These are phyloP conservation scores for Danionella dracula DNA, from an alignment of 2,797 vertebrate genomes.

Conservation along the genomic window DNA sequence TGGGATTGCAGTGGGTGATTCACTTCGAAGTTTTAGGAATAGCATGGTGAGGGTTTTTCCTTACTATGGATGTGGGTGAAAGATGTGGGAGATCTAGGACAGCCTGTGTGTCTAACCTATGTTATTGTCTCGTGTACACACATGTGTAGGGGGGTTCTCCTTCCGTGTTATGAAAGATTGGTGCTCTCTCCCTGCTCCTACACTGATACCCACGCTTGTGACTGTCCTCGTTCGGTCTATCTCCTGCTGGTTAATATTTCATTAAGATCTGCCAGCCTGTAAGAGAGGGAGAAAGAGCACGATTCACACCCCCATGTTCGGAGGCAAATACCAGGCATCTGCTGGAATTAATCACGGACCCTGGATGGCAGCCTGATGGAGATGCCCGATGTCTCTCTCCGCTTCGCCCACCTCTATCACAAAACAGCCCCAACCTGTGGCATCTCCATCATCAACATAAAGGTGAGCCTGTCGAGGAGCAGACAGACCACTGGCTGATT, in stretches of 20 bases:
- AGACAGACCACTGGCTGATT: slow-evolving; percentile 17
- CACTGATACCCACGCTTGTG: slow-evolving; percentile 47
- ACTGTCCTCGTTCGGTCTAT: slow-evolving; percentile 44
- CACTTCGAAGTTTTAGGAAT: slow-evolving; percentile 2
- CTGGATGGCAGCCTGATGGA: slow-evolving; percentile 52
- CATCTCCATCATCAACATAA: slow-evolving; percentile 59
- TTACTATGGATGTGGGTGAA: slow-evolving; percentile 22
- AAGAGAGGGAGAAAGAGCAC: slow-evolving; percentile 42
- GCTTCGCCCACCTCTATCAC: slow-evolving; percentile 49
- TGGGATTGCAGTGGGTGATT: slow-evolving; percentile 6
- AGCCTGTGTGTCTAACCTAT: slow-evolving; percentile 41
- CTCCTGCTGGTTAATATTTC: slow-evolving; percentile 65
- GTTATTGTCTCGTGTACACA: slow-evolving; percentile 25
- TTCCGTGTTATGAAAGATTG: slow-evolving; percentile 43
- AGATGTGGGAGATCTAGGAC: slow-evolving; percentile 35
- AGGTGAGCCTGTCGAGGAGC: slow-evolving; percentile 56
- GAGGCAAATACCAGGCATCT: slow-evolving; percentile 64
- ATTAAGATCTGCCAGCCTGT: slow-evolving; percentile 61
- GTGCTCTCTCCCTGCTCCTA: slow-evolving; percentile 62
- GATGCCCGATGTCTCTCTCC: slow-evolving; percentile 47
- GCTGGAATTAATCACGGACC: slow-evolving; percentile 65
- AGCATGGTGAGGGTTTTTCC: slow-evolving; percentile 41
- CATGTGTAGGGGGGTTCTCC: slow-evolving; percentile 40
- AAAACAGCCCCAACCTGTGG: slow-evolving; percentile 45
- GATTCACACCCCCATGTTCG: slow-evolving; percentile 64